These are phyloP conservation scores for Triplophysa rosa DNA, from an alignment of 2,113 vertebrate species.

Conservation along the genomic window DNA sequence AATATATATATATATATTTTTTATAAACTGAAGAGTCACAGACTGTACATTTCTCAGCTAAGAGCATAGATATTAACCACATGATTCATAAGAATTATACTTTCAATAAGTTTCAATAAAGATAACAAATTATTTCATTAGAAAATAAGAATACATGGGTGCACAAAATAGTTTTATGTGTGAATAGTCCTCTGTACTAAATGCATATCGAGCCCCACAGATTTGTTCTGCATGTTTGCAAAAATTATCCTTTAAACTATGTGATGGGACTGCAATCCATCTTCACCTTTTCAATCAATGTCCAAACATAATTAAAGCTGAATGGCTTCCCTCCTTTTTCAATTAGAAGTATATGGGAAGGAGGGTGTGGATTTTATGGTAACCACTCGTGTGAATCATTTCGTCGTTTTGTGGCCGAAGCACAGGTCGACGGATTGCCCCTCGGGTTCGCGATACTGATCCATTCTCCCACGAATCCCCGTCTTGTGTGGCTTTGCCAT, in stretches of 20 bases:
- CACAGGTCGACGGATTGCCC: constrained; percentile 57
- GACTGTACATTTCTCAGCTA: constrained; percentile 7
- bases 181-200: too few species aligned
- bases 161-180: too few species aligned
- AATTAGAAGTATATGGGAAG: constrained; percentile 50
- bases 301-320: constrained; percentile 42
- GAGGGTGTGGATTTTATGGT: constrained; percentile 58
- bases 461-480: constrained; percentile 50
- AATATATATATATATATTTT: background rate
- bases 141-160: background rate
- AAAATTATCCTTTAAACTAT: background rate
- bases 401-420: constrained; percentile 58
- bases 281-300: constrained; percentile 33
- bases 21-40: background rate
- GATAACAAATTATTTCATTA: background rate
- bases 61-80: background rate
- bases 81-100: too few species aligned
- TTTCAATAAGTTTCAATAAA: background rate
- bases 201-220: background rate
- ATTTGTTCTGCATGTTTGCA: background rate
- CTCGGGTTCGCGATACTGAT: constrained; percentile 21
- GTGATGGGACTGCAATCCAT: constrained; percentile 33
- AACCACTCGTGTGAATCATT: constrained; percentile 60
- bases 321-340: constrained; percentile 37
- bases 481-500: constrained; percentile 66